A percentile compares a stretch with the other conserved stretches of the same genome.
These are phyloP conservation scores for Bradypodion ventrale DNA, from an alignment of 2,797 vertebrate genomes.

Conservation along the genomic window DNA sequence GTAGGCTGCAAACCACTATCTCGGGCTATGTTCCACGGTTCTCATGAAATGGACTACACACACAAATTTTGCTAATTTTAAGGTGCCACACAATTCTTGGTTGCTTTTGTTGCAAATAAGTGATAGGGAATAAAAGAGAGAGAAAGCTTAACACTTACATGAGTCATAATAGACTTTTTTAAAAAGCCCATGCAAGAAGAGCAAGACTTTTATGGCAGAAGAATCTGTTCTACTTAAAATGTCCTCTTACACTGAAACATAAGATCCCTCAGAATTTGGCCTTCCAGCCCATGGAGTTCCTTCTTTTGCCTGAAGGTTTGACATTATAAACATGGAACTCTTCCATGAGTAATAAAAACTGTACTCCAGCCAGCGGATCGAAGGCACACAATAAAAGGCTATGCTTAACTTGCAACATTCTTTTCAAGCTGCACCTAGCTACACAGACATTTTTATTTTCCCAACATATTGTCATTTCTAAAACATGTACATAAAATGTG, in stretches of 20 bases:
- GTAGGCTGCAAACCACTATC: no score
- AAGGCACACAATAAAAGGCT: conserved; percentile 16
- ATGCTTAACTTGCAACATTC: neutral
- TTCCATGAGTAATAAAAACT: neutral
- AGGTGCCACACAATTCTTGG: no score
- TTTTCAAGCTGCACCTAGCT: neutral
- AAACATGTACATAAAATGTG: neutral
- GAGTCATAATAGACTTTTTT: conserved; percentile 1
- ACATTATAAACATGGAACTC: conserved; percentile 26
- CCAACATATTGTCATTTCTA: neutral
- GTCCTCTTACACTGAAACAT: neutral
- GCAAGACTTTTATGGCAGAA: neutral
- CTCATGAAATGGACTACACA: no score
- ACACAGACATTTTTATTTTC: neutral
- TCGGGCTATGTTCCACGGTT: no score
- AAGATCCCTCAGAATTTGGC: neutral
- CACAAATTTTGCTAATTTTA: no score
- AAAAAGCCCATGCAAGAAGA: neutral
- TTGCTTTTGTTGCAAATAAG: no score
- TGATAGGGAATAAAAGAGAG: neutral
- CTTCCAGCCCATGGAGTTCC: conserved; percentile 31
- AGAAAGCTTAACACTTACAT: neutral
- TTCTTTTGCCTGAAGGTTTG: conserved; percentile 17
- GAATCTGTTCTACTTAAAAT: neutral
- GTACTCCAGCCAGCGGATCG: neutral